These are phyloP conservation scores for Tapirus terrestris DNA, from an alignment of 2,113 vertebrate species.

Conservation along the genomic window DNA sequence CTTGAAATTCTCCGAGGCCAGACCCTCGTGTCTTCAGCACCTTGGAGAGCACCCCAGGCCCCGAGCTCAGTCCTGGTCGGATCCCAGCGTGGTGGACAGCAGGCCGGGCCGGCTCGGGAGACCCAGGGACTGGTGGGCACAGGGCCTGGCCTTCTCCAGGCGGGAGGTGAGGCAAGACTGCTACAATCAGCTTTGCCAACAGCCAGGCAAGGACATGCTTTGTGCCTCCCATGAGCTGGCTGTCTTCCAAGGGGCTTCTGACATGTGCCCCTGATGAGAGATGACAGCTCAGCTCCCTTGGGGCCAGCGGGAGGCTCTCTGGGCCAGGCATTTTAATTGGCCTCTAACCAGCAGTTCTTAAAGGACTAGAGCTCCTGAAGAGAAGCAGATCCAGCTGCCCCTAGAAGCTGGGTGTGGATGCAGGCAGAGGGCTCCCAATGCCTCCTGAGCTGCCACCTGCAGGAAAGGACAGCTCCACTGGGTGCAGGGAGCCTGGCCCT, in stretches of 20 bases:
- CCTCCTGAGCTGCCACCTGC: constrained; percentile 57
- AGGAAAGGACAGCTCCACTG: not conserved
- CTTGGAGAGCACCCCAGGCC: not conserved
- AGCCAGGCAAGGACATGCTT: not conserved
- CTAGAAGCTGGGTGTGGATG: constrained; percentile 63
- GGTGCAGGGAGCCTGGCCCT: not conserved
- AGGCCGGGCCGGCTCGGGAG: rapidly evolving
- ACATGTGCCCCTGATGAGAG: constrained; percentile 89
- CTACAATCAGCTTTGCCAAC: not conserved
- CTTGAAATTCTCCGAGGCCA: not conserved
- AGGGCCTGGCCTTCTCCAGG: not conserved
- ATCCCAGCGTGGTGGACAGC: not conserved
- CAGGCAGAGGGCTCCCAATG: constrained; percentile 55
- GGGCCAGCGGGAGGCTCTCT: constrained; percentile 81
- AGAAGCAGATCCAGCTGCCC: constrained; percentile 72
- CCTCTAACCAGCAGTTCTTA: constrained; percentile 83
- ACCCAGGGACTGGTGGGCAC: not conserved
- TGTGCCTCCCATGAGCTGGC: constrained; percentile 80
- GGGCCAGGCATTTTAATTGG: constrained; percentile 82
- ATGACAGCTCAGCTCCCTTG: constrained; percentile 88
- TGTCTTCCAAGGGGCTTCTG: constrained; percentile 86
- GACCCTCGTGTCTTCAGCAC: not conserved
- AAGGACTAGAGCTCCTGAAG: constrained; percentile 82
- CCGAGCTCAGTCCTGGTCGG: rapidly evolving
- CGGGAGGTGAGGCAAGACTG: not conserved